Conservation (phyloP, 2,797 vertebrate species). For the Vultur gryphus region DNA sequence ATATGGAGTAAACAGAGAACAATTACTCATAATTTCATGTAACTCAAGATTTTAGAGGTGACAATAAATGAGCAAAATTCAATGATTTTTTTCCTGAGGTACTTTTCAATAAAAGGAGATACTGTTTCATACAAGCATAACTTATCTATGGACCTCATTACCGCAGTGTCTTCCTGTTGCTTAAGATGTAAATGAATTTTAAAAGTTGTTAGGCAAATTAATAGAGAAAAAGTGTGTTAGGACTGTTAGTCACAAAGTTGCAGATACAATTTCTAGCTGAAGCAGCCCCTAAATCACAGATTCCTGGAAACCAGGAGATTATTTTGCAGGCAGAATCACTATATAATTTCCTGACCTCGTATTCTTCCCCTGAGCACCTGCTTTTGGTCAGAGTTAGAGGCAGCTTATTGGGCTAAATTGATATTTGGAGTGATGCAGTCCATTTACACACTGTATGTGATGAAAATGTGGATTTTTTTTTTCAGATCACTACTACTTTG, state of each 20-base stretch:
- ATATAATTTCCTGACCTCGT: neutral
- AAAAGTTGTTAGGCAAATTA: neutral
- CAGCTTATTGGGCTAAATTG: neutral
- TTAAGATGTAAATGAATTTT: neutral
- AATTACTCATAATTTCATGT: neutral
- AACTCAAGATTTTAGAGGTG: neutral
- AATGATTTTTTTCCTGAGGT: neutral
- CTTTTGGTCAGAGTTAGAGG: neutral
- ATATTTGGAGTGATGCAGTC: neutral
- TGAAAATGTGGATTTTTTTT: neutral
- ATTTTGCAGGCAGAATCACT: neutral
- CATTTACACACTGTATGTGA: neutral
- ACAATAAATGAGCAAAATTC: neutral
- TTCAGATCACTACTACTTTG: neutral
- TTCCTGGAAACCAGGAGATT: constrained; percentile 1
- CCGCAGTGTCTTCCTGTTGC: neutral
- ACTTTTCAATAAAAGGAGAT: neutral
- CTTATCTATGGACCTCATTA: neutral
- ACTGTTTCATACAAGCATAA: neutral
- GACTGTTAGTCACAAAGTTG: neutral
- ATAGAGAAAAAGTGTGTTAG: neutral
- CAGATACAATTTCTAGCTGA: neutral
- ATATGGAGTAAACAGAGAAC: neutral
- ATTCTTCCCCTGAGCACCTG: neutral
- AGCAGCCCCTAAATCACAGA: neutral